Percentiles rank a stretch among this genome's conserved stretches.
Evolutionary conservation across 2,113 vertebrate genomes (phyloP).

Genomic region (Marmota flaviventris): DNA sequence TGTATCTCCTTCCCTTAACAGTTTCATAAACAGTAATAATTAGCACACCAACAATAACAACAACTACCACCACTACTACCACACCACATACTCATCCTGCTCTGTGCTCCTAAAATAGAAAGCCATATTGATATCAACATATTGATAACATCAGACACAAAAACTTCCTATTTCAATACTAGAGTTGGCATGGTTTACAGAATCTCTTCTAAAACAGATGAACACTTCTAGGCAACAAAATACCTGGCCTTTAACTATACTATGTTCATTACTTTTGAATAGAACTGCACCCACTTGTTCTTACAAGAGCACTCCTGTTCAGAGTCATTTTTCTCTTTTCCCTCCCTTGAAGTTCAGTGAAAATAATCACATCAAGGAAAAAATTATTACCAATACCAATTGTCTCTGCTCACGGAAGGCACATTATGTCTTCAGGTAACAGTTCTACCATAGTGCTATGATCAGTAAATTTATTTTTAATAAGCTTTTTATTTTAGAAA

Average conservation of each 20-base stretch:
- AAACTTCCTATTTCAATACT: conserved; percentile 61
- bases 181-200: conserved; percentile 61
- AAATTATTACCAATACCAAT: conserved; percentile 87
- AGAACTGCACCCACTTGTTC: conserved; percentile 84
- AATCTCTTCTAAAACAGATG: conserved; percentile 77
- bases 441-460: conserved; percentile 83
- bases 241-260: conserved; percentile 78
- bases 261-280: conserved; percentile 74
- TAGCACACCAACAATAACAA: not conserved
- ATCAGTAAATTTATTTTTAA: conserved; percentile 79
- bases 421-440: conserved; percentile 84
- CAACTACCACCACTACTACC: no score
- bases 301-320: conserved; percentile 85
- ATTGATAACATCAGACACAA: not conserved
- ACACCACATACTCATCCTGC: not conserved
- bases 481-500: conserved; percentile 42
- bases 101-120: not conserved
- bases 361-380: conserved; percentile 87
- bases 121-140: not conserved
- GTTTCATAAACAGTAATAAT: not conserved
- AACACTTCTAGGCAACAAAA: conserved; percentile 74
- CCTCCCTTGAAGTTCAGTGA: conserved; percentile 85
- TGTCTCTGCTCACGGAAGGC: conserved; percentile 85
- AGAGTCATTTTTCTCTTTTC: conserved; percentile 81
- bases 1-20: not conserved